These are phyloP conservation scores for Anguilla japonica DNA, from an alignment of 2,113 vertebrate species.

Conservation along the genomic window DNA sequence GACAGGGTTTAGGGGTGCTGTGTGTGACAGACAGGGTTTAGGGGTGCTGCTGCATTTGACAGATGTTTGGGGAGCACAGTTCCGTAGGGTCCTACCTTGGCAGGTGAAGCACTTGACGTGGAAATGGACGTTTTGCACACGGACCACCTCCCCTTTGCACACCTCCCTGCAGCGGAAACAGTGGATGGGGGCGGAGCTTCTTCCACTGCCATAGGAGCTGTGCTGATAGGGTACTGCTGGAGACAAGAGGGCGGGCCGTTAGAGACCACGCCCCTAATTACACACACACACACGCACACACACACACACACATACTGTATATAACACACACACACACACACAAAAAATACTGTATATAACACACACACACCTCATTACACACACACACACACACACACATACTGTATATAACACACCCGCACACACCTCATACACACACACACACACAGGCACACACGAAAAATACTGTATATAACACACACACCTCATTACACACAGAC, in stretches of 20 bases:
- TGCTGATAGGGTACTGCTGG: conserved; percentile 83
- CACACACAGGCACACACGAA: no score
- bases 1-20: no score
- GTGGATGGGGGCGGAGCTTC: conserved; percentile 79
- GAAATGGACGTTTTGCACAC: conserved; percentile 94
- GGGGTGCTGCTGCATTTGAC: not conserved
- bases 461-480: no score
- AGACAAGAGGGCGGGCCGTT: conserved; percentile 36
- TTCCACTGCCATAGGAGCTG: conserved; percentile 70
- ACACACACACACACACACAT: no score
- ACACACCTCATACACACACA: no score
- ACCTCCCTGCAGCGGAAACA: conserved; percentile 91
- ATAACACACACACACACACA: not conserved
- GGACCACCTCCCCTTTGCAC: conserved; percentile 96
- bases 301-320: not conserved
- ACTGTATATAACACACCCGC: no score
- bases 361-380: not conserved
- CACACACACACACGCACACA: not conserved
- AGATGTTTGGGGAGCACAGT: no score
- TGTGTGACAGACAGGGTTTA: not conserved
- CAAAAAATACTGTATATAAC: not conserved
- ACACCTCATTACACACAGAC: no score
- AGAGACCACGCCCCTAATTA: not conserved
- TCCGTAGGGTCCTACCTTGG: conserved; percentile 78
- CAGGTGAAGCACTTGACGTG: conserved; percentile 99